A percentile compares a stretch with the other conserved stretches of the same genome.
These are phyloP conservation scores for Kuschelorhynchus macadamiae DNA, from an alignment of 2,888 invertebrate species.

Conservation along the genomic window DNA sequence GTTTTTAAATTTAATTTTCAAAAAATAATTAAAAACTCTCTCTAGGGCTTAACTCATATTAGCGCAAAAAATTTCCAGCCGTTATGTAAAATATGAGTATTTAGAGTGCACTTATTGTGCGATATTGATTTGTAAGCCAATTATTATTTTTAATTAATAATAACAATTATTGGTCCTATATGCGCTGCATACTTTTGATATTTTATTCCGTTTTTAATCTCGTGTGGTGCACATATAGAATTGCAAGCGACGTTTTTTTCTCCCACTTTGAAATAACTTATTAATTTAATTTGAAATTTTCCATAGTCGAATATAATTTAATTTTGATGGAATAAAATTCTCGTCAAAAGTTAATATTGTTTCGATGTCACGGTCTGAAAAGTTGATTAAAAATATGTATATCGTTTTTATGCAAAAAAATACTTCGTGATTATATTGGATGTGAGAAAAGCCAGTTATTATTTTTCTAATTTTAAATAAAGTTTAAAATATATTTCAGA, in stretches of 20 bases:
- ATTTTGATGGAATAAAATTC: background rate
- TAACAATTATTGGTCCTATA: constrained; percentile 54
- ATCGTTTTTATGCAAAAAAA: too few species aligned
- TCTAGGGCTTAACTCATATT: background rate
- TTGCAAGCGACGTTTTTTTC: constrained; percentile 4
- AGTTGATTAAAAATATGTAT: background rate
- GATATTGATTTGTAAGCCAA: constrained; percentile 55
- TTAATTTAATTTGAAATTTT: constrained; percentile 6
- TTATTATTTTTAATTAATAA: constrained; percentile 59
- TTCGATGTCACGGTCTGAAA: background rate
- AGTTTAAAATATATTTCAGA: too few species aligned
- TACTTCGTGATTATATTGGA: too few species aligned
- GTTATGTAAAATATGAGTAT: constrained; percentile 37
- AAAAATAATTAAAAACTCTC: constrained; percentile 29
- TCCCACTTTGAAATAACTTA: background rate
- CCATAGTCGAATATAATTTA: constrained; percentile 1
- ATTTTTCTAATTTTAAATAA: too few species aligned
- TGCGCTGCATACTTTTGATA: constrained; percentile 39
- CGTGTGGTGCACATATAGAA: constrained; percentile 4
- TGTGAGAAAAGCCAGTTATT: too few species aligned
- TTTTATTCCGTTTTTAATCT: constrained; percentile 42
- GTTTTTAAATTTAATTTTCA: constrained; percentile 13
- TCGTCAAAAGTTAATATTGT: background rate
- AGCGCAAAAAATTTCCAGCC: constrained; percentile 21
- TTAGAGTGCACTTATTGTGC: constrained; percentile 41